Conservation (phyloP, 2,113 vertebrate genomes). For the Aspidoscelis tigris region DNA sequence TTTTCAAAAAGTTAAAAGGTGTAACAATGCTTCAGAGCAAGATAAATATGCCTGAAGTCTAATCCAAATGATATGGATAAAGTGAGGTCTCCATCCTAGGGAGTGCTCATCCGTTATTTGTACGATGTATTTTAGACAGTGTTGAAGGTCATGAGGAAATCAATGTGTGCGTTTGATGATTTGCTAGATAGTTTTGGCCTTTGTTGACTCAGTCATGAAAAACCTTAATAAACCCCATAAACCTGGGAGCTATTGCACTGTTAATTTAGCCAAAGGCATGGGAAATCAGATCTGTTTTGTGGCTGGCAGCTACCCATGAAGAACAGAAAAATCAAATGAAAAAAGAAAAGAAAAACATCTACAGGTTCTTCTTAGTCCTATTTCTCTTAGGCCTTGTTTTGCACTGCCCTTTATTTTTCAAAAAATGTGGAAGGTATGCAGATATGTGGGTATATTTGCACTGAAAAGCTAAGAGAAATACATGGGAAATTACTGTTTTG, state of each 20-base stretch:
- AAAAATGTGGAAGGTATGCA: not conserved
- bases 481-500: not conserved
- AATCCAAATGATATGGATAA: not conserved
- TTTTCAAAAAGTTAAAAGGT: conserved; percentile 8
- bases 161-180: conserved; percentile 26
- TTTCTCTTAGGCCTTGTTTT: not conserved
- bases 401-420: not conserved
- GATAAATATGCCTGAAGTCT: not conserved
- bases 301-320: accelerated
- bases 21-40: accelerated
- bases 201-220: not conserved
- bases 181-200: conserved; percentile 24
- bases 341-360: not conserved
- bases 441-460: too few relatives aligned
- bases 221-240: not conserved
- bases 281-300: not conserved
- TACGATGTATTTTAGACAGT: conserved; percentile 34
- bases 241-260: not conserved
- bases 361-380: not conserved
- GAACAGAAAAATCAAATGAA: not conserved
- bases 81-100: not conserved
- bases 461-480: not conserved
- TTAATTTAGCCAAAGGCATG: not conserved
- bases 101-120: not conserved
- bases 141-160: conserved; percentile 36